phyloP scores from a whole-genome alignment of 2,888 invertebrate genomes.

The Parascotia fuliginaria region DNA sequence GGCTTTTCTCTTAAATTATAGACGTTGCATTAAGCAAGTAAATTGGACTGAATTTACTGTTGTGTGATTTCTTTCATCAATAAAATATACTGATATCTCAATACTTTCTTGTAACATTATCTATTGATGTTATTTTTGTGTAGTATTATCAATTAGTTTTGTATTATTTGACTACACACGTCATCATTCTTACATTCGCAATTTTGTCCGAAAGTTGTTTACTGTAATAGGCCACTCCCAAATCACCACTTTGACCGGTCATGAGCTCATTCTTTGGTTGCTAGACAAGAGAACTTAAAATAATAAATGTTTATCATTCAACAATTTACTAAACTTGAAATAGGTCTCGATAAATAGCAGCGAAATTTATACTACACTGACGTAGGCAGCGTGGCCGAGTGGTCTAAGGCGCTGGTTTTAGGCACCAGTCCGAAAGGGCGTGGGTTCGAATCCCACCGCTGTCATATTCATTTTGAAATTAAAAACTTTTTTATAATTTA shows the following conservation, averaged over 20 bases:
- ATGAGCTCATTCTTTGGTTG: too few species aligned
- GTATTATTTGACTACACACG: too few species aligned
- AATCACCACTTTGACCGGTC: too few species aligned
- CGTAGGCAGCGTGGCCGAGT: slow-evolving; percentile 88
- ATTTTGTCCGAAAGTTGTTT: too few species aligned
- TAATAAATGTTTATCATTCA: too few species aligned
- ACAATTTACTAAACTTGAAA: background rate
- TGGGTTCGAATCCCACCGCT: slow-evolving; percentile 90
- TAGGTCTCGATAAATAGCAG: background rate
- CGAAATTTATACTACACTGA: accelerated
- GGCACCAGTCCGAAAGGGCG: slow-evolving; percentile 90
- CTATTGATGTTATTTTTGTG: too few species aligned
- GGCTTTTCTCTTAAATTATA: background rate
- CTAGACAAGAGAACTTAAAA: too few species aligned
- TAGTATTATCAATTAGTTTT: too few species aligned
- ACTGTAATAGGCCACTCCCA: too few species aligned
- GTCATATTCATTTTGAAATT: slow-evolving; percentile 65
- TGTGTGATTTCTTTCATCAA: background rate
- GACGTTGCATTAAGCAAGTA: background rate
- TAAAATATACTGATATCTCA: too few species aligned
- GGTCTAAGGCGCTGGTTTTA: slow-evolving; percentile 90
- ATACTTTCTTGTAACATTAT: too few species aligned
- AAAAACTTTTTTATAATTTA: background rate
- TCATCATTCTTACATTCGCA: too few species aligned
- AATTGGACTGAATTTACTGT: background rate